Base-by-base conservation (phyloP, 1,140 invertebrate species). In the Drosophila biarmipes region DNA sequence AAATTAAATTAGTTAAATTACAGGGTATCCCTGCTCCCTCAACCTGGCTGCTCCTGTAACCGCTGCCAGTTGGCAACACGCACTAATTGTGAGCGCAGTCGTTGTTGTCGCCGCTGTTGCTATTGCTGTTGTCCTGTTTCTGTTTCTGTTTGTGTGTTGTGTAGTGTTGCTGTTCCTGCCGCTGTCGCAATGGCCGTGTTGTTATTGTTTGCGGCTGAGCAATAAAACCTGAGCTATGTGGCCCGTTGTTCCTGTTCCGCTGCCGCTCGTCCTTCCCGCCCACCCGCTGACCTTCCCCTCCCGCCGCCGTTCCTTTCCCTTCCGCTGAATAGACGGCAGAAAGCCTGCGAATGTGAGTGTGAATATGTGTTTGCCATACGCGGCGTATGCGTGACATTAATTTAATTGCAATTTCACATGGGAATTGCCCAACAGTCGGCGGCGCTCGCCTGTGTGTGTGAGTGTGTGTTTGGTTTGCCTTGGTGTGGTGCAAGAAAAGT, bases 331-430 rank as follows among this genome's bases (percentile, higher is more conserved):
- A 61, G 67, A 71, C 42, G 37, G 21, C 71, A 74, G 72, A 58
- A 74, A 64, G 59, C 57, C 31, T 5, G 40, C 19, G 40, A 19
- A 8, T 19, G 10, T 42, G 17, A 17, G 14, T 38, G 37, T n/a
- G n/a, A 31, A 31, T 72, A 48, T 75, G 45, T 54, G 54, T 57
- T 46, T 72, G 80, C 59, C 71, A 78, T 75, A 87, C 85, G 76
- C 80, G 84, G 73, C 84, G 84, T 89, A 89, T 89, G 85, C 84
- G 84, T 89, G 84, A 89, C 84, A 89, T 89, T 89, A 89, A 89
- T 89, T 89, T 89, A 89, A 89, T 89, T 89, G 84, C 84, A 89
- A 89, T 89, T 89, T 89, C 84, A 67, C 84, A 90, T 84, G 77
- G 61, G 69, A 53, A 37, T 71, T 34, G 58, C 29, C 40, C 27